Percentiles rank a stretch among this genome's conserved stretches.
Conservation (phyloP, 2,113 vertebrate genomes). For the Ctenodactylus gundi region DNA sequence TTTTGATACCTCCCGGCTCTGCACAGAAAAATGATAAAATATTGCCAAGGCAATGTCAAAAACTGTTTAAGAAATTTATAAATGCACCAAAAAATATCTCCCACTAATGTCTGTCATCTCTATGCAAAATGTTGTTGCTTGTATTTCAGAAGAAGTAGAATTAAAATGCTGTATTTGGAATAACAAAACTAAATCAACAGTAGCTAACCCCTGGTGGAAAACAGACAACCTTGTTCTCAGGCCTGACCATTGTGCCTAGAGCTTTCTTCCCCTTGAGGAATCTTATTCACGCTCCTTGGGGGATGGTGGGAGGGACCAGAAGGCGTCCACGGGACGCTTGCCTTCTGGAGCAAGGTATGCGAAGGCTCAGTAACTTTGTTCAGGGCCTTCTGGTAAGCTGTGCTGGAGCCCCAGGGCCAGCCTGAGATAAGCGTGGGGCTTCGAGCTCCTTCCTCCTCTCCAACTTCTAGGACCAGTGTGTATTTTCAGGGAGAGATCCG, state of each 20-base stretch:
- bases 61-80: not conserved
- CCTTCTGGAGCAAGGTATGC: too few relatives aligned
- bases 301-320: not conserved
- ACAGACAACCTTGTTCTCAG: not conserved
- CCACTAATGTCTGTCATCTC: not conserved
- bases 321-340: too few relatives aligned
- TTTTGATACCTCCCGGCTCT: not conserved
- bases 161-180: not conserved
- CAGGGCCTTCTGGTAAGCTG: not conserved
- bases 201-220: not conserved
- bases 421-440: not conserved
- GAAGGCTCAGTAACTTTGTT: not conserved
- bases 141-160: not conserved
- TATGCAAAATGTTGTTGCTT: not conserved
- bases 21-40: constrained; percentile 76
- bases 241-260: not conserved
- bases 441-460: not conserved
- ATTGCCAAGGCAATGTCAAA: constrained; percentile 75
- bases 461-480: not conserved
- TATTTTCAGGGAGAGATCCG: not conserved
- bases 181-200: not conserved
- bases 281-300: not conserved
- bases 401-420: not conserved
- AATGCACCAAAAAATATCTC: not conserved
- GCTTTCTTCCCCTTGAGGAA: not conserved